phyloP scores from a whole-genome alignment of 2,888 invertebrate species.

The Onthophagus sagittarius region DNA sequence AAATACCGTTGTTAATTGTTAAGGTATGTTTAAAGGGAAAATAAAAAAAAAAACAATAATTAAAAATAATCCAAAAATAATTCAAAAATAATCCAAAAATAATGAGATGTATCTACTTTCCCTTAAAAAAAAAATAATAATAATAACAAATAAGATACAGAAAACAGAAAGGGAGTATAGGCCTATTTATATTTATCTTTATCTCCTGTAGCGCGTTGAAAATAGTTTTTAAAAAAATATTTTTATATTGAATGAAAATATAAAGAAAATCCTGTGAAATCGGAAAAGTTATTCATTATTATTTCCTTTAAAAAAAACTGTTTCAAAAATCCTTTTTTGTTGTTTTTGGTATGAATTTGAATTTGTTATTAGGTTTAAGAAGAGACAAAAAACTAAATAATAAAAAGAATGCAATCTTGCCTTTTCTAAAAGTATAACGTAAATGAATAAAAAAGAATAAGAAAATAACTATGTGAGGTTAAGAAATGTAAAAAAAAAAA shows the following conservation, averaged over 20 bases:
- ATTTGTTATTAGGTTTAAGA: not conserved
- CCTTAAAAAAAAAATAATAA: no score
- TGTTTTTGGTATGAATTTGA: not conserved
- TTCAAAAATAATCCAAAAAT: not conserved
- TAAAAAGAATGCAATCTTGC: constrained; percentile 35
- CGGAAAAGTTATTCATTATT: not conserved
- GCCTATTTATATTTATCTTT: constrained; percentile 41
- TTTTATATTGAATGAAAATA: constrained; percentile 31
- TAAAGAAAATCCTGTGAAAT: not conserved
- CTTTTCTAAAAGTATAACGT: constrained; percentile 23
- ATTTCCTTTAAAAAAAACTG: not conserved
- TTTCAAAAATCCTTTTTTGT: not conserved
- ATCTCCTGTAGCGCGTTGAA: constrained; percentile 33
- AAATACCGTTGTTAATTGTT: constrained; percentile 33
- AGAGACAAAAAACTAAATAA: not conserved
- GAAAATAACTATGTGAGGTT: not conserved
- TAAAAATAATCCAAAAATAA: not conserved
- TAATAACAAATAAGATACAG: not conserved
- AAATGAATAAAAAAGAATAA: not conserved
- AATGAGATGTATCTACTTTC: constrained; percentile 12
- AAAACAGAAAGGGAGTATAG: constrained; percentile 29
- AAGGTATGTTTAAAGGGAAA: constrained; percentile 19
- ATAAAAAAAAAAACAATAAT: not conserved
- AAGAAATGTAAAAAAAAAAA: not conserved
- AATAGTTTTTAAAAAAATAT: constrained; percentile 34